Evolutionary conservation across 2,888 invertebrate genomes (phyloP).

Genomic region (Agriopis aurantiaria): DNA sequence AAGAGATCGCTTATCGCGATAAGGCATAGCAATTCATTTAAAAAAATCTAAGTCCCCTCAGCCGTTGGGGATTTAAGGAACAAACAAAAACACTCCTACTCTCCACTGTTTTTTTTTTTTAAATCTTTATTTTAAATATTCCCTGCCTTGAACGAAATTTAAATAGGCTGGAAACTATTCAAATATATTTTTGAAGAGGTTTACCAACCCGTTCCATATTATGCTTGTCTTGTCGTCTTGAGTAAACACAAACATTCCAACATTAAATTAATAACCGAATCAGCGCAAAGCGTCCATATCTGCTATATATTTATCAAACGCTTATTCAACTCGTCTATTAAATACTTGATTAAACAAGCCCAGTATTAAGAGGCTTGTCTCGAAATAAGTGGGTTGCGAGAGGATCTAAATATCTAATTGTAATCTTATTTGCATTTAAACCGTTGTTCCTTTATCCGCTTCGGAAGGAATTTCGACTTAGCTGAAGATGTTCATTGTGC

Average conservation of each 20-base stretch:
- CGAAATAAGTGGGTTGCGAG: constrained; percentile 61
- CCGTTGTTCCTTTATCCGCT: constrained; percentile 59
- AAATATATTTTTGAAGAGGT: neutral
- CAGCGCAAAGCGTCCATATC: constrained; percentile 22
- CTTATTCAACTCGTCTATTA: constrained; percentile 49
- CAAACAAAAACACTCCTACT: no score
- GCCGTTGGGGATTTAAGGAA: no score
- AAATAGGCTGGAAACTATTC: no score
- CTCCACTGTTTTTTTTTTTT: no score
- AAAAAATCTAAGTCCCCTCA: no score
- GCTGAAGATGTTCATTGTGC: constrained; percentile 49
- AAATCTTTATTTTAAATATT: no score
- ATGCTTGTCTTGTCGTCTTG: neutral
- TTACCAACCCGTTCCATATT: no score
- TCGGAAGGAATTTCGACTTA: constrained; percentile 54
- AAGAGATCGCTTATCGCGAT: no score
- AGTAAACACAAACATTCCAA: constrained; percentile 5
- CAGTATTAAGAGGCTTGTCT: constrained; percentile 63
- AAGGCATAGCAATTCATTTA: no score
- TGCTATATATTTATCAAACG: constrained; percentile 34
- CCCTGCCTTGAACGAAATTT: no score
- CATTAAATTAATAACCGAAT: constrained; percentile 15
- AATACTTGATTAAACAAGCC: constrained; percentile 60
- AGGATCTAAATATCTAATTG: constrained; percentile 71
- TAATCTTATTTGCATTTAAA: constrained; percentile 73